phyloP scores from a whole-genome alignment of 2,113 vertebrate genomes.

The Geococcyx californianus region DNA sequence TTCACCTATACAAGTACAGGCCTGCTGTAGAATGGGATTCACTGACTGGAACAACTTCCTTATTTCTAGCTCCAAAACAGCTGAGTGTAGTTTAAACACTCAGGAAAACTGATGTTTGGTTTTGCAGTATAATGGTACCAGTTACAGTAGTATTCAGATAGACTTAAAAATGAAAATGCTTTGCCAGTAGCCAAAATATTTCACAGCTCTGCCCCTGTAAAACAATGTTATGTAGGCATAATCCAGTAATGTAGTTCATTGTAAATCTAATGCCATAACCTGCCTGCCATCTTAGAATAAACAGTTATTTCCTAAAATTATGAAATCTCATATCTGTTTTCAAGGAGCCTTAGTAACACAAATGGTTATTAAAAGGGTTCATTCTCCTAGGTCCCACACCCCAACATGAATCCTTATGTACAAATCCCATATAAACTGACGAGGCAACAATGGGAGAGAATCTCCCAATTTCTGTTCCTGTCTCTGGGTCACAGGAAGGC shows the following conservation, averaged over 20 bases:
- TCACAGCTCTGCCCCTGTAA: slow-evolving; percentile 15
- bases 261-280: slow-evolving; percentile 57
- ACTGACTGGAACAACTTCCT: background rate
- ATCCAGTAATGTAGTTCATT: slow-evolving; percentile 28
- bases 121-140: slow-evolving; percentile 19
- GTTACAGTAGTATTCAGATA: slow-evolving; percentile 5
- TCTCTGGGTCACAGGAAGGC: background rate
- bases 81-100: background rate
- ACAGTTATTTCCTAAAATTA: slow-evolving; percentile 74
- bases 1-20: background rate
- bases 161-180: slow-evolving; percentile 17
- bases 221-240: slow-evolving; percentile 27
- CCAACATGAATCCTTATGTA: background rate
- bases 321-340: slow-evolving; percentile 46
- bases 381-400: background rate
- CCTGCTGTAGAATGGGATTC: background rate
- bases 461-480: background rate
- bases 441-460: background rate
- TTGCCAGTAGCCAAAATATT: slow-evolving; percentile 23
- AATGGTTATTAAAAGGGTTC: background rate
- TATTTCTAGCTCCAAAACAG: background rate
- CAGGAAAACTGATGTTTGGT: background rate
- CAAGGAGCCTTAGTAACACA: slow-evolving; percentile 49
- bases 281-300: slow-evolving; percentile 65
- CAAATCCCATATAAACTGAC: background rate